Evolutionary conservation across 2,888 invertebrate species (phyloP).

Genomic region (Mimachlamys varia): DNA sequence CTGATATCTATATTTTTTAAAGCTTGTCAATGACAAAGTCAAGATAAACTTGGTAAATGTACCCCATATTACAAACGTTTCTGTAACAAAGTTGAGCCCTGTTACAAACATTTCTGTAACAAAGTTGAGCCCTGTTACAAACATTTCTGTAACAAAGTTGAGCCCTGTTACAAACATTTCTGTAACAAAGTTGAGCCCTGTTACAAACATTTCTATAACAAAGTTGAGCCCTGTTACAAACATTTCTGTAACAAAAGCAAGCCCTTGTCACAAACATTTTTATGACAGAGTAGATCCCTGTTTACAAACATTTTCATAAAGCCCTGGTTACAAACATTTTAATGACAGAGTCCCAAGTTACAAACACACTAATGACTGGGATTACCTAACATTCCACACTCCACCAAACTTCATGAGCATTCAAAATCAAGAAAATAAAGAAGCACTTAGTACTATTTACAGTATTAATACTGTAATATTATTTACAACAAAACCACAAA

Average conservation of each 20-base stretch:
- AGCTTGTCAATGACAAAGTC: too few relatives aligned
- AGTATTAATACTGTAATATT: not conserved
- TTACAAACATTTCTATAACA: not conserved
- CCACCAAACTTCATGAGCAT: not conserved
- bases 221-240: not conserved
- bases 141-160: not conserved
- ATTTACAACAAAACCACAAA: constrained; percentile 11
- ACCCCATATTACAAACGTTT: not conserved
- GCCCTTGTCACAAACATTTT: not conserved
- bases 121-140: not conserved
- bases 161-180: not conserved
- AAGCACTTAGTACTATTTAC: not conserved
- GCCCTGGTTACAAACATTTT: too few relatives aligned
- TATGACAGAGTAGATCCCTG: not conserved
- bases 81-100: not conserved
- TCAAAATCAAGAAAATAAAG: not conserved
- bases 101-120: too few relatives aligned
- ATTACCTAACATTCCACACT: not conserved
- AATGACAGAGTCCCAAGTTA: not conserved
- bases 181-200: too few relatives aligned
- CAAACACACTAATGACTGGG: not conserved
- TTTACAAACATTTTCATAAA: not conserved
- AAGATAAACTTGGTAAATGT: too few relatives aligned
- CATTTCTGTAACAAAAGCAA: too few relatives aligned
- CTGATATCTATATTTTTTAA: too few relatives aligned